phyloP scores from a whole-genome alignment of 2,888 invertebrate species.

The Oxystoma pomonae region DNA sequence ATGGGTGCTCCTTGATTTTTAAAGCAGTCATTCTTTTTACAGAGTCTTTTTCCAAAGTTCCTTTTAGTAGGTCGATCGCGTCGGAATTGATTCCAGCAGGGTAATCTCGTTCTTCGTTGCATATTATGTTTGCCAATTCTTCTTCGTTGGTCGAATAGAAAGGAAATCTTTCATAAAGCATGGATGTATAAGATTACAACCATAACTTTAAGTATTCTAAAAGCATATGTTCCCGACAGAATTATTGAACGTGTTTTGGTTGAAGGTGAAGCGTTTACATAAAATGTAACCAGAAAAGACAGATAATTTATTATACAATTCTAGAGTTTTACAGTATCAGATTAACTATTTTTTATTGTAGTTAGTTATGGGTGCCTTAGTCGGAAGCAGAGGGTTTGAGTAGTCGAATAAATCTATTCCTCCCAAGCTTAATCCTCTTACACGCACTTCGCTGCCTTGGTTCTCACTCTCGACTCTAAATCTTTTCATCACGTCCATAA shows the following conservation, averaged over 20 bases:
- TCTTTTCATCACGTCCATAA: conserved; percentile 48
- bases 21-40: conserved; percentile 52
- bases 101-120: conserved; percentile 37
- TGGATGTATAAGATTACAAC: conserved; percentile 53
- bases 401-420: background rate
- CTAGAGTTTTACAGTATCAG: too few species aligned
- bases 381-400: background rate
- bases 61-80: conserved; percentile 47
- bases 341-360: too few species aligned
- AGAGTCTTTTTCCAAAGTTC: conserved; percentile 51
- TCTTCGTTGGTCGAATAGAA: conserved; percentile 40
- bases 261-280: too few species aligned
- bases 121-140: conserved; percentile 39
- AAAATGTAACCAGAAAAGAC: too few species aligned
- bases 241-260: too few species aligned
- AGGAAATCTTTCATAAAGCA: conserved; percentile 46
- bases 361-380: too few species aligned
- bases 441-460: background rate
- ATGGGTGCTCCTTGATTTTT: conserved; percentile 51
- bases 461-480: conserved; percentile 22
- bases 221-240: too few species aligned
- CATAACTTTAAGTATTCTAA: too few species aligned
- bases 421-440: background rate
- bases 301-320: too few species aligned
- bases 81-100: conserved; percentile 28